Base-by-base conservation (phyloP, 2,888 invertebrate species). In the Onchidella celtica region DNA sequence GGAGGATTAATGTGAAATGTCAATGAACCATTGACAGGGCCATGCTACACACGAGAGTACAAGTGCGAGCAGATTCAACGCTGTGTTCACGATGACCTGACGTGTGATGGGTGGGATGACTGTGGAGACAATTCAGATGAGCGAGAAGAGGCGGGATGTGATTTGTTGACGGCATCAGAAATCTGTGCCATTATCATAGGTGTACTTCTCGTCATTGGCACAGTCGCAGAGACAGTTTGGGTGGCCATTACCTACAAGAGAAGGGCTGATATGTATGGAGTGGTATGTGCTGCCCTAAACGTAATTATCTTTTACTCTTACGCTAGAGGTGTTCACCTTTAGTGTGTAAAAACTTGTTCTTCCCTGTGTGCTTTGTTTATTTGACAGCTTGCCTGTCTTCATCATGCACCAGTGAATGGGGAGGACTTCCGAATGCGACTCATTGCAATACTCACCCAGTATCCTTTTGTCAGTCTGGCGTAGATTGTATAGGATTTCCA, bases 51-150 rank as follows among this genome's bases (percentile, higher is more conserved):
- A 32, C 68, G 38, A 24, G 81, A 81, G 57, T 81, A 40, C 72
- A 70, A 65, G n/a, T 81, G 81, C 36, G 24, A 63, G 27, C 68
- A 76, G 65, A 14, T 76, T 14, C 76, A 59, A 29, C 63, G 63
- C 21, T 81, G 81, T 72, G 81, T 81, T 11, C 69, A 76, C 55
- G 76, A 81, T 65, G 72, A 76, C 32, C 68, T 81, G 0, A 55
- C 70, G 2, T 81, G 81, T 36, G 81, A 81, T 72, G 76, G 81
- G 63, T 81, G 81, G 81, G 76, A 81, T 55, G 81, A 81, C 65
- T 81, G 81, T 55, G 81, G 76, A 17, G 81, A 81, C 27, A 21
- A 38, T 29, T 79, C 79, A 6, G 81, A 81, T 55, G 81, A 81
- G 68, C 66, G 66, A 65, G 27, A 55, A 4, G 76, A 81, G 17